phyloP scores from a whole-genome alignment of 2,888 invertebrate species.

The Tipula lateralis region DNA sequence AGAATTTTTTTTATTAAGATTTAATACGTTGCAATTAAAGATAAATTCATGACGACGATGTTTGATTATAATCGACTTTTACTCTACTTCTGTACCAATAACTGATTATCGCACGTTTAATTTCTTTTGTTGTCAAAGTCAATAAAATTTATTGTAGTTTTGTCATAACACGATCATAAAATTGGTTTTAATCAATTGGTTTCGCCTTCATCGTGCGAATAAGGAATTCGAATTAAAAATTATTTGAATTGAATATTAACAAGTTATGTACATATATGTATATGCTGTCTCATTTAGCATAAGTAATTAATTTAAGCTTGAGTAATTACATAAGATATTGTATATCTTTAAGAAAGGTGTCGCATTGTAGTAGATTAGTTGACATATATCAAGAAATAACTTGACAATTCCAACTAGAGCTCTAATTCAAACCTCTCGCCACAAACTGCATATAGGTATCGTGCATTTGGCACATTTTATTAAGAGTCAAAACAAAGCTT shows the following conservation, averaged over 20 bases:
- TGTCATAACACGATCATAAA: neutral
- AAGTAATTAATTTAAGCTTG: too few relatives aligned
- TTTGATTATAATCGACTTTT: neutral
- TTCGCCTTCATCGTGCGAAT: neutral
- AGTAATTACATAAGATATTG: too few relatives aligned
- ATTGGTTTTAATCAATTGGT: neutral
- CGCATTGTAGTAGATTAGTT: too few relatives aligned
- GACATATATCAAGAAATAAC: too few relatives aligned
- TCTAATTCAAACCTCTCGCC: too few relatives aligned
- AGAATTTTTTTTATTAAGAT: neutral
- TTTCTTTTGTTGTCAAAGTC: neutral
- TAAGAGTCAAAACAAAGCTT: too few relatives aligned
- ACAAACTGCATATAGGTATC: too few relatives aligned
- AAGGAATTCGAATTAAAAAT: neutral
- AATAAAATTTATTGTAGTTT: neutral
- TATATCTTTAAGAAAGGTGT: too few relatives aligned
- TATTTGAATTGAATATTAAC: neutral
- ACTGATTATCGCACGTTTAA: neutral
- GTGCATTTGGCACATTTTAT: too few relatives aligned
- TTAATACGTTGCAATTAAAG: neutral
- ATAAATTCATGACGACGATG: neutral
- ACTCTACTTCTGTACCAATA: neutral
- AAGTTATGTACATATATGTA: too few relatives aligned
- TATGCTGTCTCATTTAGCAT: too few relatives aligned
- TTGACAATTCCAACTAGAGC: too few relatives aligned